These are phyloP conservation scores for Macrosiphum euphorbiae DNA, from an alignment of 2,888 invertebrate species.

Conservation along the genomic window DNA sequence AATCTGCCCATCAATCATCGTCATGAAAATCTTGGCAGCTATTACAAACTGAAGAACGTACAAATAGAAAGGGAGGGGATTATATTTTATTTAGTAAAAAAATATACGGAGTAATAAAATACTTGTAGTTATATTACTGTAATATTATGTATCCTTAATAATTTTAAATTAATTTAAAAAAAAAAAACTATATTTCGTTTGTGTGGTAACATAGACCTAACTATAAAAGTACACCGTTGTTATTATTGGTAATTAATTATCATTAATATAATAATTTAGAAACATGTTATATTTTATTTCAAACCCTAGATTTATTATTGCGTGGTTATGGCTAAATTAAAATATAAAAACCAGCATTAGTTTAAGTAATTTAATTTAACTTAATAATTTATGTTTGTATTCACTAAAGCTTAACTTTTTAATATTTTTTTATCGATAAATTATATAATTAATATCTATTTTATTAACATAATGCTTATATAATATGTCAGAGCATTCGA, in stretches of 20 bases:
- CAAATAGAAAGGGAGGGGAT: background rate
- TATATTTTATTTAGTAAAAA: conserved; percentile 49
- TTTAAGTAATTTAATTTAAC: background rate
- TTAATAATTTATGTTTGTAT: too few species aligned
- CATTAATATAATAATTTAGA: conserved; percentile 7
- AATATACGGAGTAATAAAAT: conserved; percentile 20
- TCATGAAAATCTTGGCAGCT: conserved; percentile 50
- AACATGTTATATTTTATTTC: background rate
- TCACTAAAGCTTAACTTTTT: background rate
- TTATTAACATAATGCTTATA: too few species aligned
- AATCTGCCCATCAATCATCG: conserved; percentile 54
- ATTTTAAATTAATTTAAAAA: background rate
- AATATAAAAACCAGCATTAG: background rate
- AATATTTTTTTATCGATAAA: background rate
- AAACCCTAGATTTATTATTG: background rate
- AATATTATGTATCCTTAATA: conserved; percentile 1
- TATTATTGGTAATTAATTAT: conserved; percentile 15
- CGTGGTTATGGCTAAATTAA: background rate
- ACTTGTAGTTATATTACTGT: conserved; percentile 7
- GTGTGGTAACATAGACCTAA: background rate
- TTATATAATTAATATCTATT: too few species aligned
- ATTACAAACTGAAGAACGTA: conserved; percentile 32
- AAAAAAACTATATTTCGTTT: background rate
- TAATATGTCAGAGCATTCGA: too few species aligned
- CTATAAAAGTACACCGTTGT: too few species aligned